These are phyloP conservation scores for Clistopyga incitator DNA, from an alignment of 2,888 invertebrate genomes.

Conservation along the genomic window DNA sequence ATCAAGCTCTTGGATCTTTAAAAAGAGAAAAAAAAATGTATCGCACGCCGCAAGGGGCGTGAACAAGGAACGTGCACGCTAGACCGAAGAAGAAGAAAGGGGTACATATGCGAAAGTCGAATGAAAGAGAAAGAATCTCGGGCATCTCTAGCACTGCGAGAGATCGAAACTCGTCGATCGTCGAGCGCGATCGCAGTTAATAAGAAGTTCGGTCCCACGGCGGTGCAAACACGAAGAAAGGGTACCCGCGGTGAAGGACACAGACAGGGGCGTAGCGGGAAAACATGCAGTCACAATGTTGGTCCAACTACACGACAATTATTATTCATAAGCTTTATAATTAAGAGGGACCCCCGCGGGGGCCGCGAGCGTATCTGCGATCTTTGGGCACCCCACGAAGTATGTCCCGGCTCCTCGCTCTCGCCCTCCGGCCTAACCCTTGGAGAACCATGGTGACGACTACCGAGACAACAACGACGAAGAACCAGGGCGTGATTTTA, in stretches of 20 bases:
- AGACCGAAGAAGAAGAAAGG: conserved; percentile 51
- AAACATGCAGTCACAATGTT: conserved; percentile 84
- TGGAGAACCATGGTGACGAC: conserved; percentile 26
- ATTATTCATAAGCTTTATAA: conserved; percentile 84
- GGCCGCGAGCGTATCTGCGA: conserved; percentile 71
- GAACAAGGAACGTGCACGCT: conserved; percentile 7
- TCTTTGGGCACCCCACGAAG: conserved; percentile 73
- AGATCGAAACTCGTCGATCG: conserved; percentile 27
- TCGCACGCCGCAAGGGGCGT: conserved; percentile 15
- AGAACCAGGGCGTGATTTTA: conserved; percentile 68
- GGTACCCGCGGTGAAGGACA: conserved; percentile 80
- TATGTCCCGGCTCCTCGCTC: conserved; percentile 41
- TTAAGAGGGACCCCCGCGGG: conserved; percentile 78
- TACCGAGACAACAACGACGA: conserved; percentile 69
- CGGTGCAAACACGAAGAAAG: conserved; percentile 78
- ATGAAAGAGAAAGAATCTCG: conserved; percentile 27
- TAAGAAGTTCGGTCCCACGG: conserved; percentile 75
- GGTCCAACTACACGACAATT: conserved; percentile 84
- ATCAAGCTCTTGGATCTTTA: conserved; percentile 14
- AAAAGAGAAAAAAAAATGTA: conserved; percentile 49
- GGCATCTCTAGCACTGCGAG: conserved; percentile 15
- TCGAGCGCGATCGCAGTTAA: conserved; percentile 58
- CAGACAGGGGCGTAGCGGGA: conserved; percentile 82
- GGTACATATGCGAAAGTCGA: conserved; percentile 25
- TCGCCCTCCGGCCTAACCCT: conserved; percentile 32